Conservation (phyloP, 2,888 invertebrate species). For the Lepeophtheirus nordmannii region DNA sequence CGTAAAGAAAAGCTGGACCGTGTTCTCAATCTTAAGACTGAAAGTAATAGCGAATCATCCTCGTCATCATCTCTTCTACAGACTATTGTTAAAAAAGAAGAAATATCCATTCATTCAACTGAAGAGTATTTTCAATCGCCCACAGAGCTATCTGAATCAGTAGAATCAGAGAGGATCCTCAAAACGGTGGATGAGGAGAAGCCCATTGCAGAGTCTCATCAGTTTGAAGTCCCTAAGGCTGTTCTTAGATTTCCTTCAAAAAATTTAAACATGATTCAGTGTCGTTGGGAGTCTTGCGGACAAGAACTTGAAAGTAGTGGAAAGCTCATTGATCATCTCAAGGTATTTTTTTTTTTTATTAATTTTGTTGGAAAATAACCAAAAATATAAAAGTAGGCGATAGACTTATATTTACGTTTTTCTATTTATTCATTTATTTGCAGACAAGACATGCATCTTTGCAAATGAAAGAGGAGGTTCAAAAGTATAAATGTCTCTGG, state of each 20-base stretch:
- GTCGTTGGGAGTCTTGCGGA: constrained; percentile 15
- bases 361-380: too few relatives aligned
- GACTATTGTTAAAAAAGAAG: too few relatives aligned
- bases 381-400: neutral
- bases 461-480: too few relatives aligned
- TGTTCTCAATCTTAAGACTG: constrained; percentile 14
- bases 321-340: constrained; percentile 16
- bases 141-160: too few relatives aligned
- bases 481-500: constrained; percentile 20
- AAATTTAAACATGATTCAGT: neutral
- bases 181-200: too few relatives aligned
- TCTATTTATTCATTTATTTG: neutral
- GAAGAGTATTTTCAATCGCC: too few relatives aligned
- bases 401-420: neutral
- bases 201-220: too few relatives aligned
- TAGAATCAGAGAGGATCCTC: too few relatives aligned
- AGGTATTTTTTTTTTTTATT: neutral
- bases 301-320: constrained; percentile 10
- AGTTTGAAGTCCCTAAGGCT: constrained; percentile 15
- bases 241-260: constrained; percentile 13
- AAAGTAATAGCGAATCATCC: neutral
- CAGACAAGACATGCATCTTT: neutral
- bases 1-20: constrained; percentile 18
- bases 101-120: too few relatives aligned
- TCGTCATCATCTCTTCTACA: neutral